Evolutionary conservation across 2,888 invertebrate species (phyloP), one percentile per base, ranked within the genome.

Genomic region (Glyphotaelius pellucidus): DNA sequence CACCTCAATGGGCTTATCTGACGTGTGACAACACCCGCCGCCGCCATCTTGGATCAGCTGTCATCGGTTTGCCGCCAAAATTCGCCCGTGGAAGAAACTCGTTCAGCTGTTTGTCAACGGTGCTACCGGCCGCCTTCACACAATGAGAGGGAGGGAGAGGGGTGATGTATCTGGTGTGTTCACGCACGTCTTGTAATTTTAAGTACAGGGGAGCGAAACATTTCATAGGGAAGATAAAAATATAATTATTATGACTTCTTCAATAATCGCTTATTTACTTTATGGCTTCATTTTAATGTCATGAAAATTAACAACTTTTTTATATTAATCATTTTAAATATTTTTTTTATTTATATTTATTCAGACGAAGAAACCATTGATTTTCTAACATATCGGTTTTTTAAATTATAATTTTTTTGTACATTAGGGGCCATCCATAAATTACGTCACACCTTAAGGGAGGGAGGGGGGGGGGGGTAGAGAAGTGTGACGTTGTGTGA

Each of bases 51-150:
- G 80, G n/a, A 89, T 89, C 88, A 79, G 67, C 88, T 89, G 88
- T 89, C 88, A 89, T 89, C 88, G 88, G 79, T 89, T 89, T 89
- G 88, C 88, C 88, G 88, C 88, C 88, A 89, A 89, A 89, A 35
- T 35, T 89, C 88, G 67, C 67, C 67, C 67, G 67, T 89, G 25
- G 38, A 89, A 79, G 67, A 80, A 89, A 42, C 88, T 31, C 88
- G 88, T 89, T 89, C 92, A 92, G 92, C 91, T 93, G 93, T 93
- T 93, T 93, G 91, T 93, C 88, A 93, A 93, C 93, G 93, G 93
- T 85, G 84, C 90, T 83, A 86, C 91, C 80, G 85, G 89, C 85
- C 90, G 91, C 91, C 91, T 91, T 89, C 91, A 32, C 86, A 85
- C 85, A 80, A 90, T 81, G 90, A 80, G 91, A 90, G 91, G 38